phyloP scores from a whole-genome alignment of 2,113 vertebrate genomes.

The Indicator indicator region DNA sequence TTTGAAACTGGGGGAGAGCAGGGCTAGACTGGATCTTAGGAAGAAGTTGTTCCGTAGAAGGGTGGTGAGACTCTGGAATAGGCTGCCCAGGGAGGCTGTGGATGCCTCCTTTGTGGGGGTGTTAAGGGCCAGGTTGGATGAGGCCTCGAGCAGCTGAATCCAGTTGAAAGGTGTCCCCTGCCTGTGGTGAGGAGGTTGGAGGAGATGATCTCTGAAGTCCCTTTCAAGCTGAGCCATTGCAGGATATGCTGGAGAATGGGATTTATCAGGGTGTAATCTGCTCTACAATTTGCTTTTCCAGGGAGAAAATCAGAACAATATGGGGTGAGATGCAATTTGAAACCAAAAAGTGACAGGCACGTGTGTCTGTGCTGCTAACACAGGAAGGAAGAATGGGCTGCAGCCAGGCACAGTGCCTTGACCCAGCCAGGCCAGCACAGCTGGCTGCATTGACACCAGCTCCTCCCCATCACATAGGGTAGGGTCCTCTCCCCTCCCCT shows the following conservation, averaged over 20 bases:
- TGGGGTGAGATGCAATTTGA: neutral
- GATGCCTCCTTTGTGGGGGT: too few relatives aligned
- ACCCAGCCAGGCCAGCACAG: accelerated
- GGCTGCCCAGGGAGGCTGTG: too few relatives aligned
- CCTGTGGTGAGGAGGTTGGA: too few relatives aligned
- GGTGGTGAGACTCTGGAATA: too few relatives aligned
- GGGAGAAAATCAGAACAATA: slow-evolving; percentile 37
- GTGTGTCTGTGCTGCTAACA: neutral
- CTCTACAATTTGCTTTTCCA: neutral
- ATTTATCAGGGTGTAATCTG: neutral
- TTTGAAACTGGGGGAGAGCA: too few relatives aligned
- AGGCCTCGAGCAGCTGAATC: too few relatives aligned
- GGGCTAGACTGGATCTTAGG: too few relatives aligned
- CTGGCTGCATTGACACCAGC: neutral
- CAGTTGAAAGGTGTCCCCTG: too few relatives aligned
- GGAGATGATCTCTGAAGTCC: too few relatives aligned
- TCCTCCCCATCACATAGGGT: neutral
- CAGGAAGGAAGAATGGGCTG: neutral
- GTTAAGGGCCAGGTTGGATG: too few relatives aligned
- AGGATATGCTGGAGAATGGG: neutral
- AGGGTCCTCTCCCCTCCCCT: neutral
- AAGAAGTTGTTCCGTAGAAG: too few relatives aligned
- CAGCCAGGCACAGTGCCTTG: accelerated
- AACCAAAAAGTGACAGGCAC: slow-evolving; percentile 11
- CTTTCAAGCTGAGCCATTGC: too few relatives aligned